A percentile compares a stretch with the other conserved stretches of the same genome.
phyloP scores from a whole-genome alignment of 2,888 invertebrate species.

The Pandemis corylana region DNA sequence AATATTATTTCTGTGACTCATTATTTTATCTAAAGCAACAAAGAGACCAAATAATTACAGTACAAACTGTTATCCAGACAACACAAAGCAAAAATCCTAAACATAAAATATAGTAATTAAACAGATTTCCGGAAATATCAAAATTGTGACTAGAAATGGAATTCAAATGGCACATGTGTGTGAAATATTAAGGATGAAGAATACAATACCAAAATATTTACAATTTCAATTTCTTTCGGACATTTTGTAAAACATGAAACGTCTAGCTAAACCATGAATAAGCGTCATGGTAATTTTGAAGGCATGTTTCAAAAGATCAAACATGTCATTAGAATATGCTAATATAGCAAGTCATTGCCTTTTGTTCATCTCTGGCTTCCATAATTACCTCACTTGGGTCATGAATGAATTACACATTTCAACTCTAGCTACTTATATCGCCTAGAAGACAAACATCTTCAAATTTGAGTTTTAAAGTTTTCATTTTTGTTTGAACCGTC shows the following conservation, averaged over 20 bases:
- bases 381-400: slow-evolving; percentile 22
- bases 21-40: slow-evolving; percentile 14
- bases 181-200: background rate
- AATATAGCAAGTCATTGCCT: slow-evolving; percentile 25
- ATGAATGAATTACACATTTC: slow-evolving; percentile 16
- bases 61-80: slow-evolving; percentile 1
- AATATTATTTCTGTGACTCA: slow-evolving; percentile 23
- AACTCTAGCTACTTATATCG: background rate
- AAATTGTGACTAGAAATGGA: too few relatives aligned
- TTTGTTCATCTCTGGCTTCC: slow-evolving; percentile 26
- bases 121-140: background rate
- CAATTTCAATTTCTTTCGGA: background rate
- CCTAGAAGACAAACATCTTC: background rate
- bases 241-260: background rate
- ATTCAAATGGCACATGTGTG: background rate
- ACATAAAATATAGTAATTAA: background rate
- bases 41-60: slow-evolving; percentile 15
- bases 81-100: background rate
- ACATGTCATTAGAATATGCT: slow-evolving; percentile 34
- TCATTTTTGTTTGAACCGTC: too few relatives aligned
- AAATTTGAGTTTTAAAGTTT: too few relatives aligned
- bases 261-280: background rate
- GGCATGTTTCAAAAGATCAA: slow-evolving; percentile 10
- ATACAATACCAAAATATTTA: too few relatives aligned
- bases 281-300: slow-evolving; percentile 2